A percentile compares a stretch with the other conserved stretches of the same genome.
phyloP scores from a whole-genome alignment of 2,113 vertebrate genomes.

The Petrocephalus zakoni region DNA sequence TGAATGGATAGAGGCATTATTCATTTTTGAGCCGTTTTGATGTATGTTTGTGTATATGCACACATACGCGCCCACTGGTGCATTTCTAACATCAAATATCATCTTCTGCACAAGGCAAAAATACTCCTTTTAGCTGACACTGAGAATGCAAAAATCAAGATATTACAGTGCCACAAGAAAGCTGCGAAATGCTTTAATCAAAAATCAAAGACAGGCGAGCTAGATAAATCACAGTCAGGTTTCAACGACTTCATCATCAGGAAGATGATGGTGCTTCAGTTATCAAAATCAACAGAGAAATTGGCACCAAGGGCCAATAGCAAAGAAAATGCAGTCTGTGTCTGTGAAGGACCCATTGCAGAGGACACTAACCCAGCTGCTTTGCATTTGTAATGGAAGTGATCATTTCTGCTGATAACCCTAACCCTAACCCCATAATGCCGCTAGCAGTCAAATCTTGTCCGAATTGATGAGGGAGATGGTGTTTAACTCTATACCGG shows the following conservation, averaged over 20 bases:
- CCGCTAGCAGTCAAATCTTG: not conserved
- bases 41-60: not conserved
- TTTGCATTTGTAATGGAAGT: not conserved
- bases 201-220: not conserved
- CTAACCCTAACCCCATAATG: too few relatives aligned
- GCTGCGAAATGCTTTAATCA: not conserved
- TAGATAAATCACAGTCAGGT: not conserved
- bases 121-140: not conserved
- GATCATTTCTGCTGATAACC: slow-evolving; percentile 5
- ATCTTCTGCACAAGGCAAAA: not conserved
- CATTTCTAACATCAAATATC: not conserved
- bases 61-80: not conserved
- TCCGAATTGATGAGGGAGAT: not conserved
- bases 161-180: not conserved
- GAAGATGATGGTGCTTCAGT: not conserved
- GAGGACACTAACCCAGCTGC: not conserved
- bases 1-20: not conserved
- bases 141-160: not conserved
- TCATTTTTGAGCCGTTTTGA: not conserved
- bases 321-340: not conserved
- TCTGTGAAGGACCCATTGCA: not conserved
- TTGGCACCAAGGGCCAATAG: not conserved
- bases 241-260: not conserved
- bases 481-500: not conserved
- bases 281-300: not conserved